phyloP scores from a whole-genome alignment of 2,113 vertebrate genomes.

The Pelodiscus sinensis region DNA sequence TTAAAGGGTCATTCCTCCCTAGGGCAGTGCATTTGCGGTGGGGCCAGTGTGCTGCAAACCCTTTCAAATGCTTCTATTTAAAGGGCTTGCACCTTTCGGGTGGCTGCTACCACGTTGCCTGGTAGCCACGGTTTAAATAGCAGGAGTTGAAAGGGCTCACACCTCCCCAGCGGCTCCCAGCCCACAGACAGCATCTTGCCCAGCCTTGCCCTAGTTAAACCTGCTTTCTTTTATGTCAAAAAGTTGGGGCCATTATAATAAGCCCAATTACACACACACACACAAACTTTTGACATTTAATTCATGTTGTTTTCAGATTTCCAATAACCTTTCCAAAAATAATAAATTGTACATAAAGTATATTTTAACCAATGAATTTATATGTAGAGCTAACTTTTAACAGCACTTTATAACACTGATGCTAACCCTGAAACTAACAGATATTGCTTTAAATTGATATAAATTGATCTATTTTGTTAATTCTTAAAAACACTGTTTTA shows the following conservation, averaged over 20 bases:
- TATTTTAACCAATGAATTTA: conserved; percentile 24
- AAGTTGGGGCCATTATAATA: neutral
- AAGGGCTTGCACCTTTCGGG: too few relatives aligned
- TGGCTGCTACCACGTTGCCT: too few relatives aligned
- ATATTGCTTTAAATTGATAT: conserved; percentile 53
- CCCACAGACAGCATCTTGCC: too few relatives aligned
- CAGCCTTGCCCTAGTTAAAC: neutral
- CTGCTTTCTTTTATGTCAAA: neutral
- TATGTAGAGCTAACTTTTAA: conserved; percentile 35
- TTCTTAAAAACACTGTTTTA: conserved; percentile 5
- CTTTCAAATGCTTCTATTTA: too few relatives aligned
- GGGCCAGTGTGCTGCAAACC: too few relatives aligned
- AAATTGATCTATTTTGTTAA: conserved; percentile 6
- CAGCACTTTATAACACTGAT: conserved; percentile 1
- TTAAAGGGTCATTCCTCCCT: too few relatives aligned
- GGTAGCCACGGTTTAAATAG: too few relatives aligned
- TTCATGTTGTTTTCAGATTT: neutral
- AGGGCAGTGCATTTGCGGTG: too few relatives aligned
- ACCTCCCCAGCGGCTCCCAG: too few relatives aligned
- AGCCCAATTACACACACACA: conserved; percentile 11
- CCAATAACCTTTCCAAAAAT: neutral
- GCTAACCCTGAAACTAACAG: conserved; percentile 52
- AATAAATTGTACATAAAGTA: conserved; percentile 17
- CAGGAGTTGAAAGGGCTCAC: too few relatives aligned
- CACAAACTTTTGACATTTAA: neutral